Base-by-base conservation (phyloP, 2,888 invertebrate genomes). In the Diplolepis rosae region DNA sequence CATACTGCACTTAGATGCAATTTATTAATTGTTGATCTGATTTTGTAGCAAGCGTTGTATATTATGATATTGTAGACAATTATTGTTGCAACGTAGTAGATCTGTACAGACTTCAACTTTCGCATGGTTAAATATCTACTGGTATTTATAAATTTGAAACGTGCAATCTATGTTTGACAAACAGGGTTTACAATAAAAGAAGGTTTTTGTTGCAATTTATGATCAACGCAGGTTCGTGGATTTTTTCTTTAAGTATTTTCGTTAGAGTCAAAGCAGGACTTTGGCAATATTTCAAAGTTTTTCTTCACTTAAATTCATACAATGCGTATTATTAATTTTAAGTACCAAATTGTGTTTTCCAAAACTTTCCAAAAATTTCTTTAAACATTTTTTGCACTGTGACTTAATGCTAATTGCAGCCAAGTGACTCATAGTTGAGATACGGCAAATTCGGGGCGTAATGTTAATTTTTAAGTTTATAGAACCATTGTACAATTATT, bases 401-500 rank as follows among this genome's bases (percentile, higher is more conserved):
- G 22, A 15, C 48, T 22, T 11, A 9, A 48, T 45, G 18, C 15
- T 45, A 45, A 18, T 22, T 22, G 18, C 18, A 42, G 42, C 15
- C n/a, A n/a, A n/a, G 15, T 42, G n/a, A 1, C 9, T 42, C 28
- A 50, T 30, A 27, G 28, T 48, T 30, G 27, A 4, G 4, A 28
- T 30, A 48, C 28, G 30, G n/a, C 48, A 18, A 22, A 66, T 45
- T 48, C 11, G 4, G 9, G n/a, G 54, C 54, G n/a, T 48, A 15
- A 45, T 22, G 28, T 27, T 50, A 66, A n/a, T 24, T 27, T n/a
- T 76, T 80, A 77, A 77, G 73, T 83, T 83, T 76, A 70, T 83
- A 84, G 78, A 71, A 61, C 66, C 77, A 77, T 74, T 83, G 81
- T 84, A 82, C 72, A 79, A 81, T 75, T 81, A 74, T 73, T 82